A percentile compares a stretch with the other conserved stretches of the same genome.
phyloP scores from a whole-genome alignment of 2,888 invertebrate genomes.

The Noctua janthe region DNA sequence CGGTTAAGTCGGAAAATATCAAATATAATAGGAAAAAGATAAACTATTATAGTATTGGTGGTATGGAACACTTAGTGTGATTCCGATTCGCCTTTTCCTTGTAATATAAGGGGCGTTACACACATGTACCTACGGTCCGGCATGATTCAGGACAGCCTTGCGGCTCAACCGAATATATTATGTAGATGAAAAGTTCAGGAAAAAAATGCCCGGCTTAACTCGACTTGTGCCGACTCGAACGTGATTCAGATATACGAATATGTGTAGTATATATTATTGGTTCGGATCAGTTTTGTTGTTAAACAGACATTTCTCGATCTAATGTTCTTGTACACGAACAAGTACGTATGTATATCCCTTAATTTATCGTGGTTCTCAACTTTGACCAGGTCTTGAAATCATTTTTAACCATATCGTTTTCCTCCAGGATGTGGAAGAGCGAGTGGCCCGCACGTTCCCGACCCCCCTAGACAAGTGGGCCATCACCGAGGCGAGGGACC shows the following conservation, averaged over 20 bases:
- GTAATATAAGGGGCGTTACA: not conserved
- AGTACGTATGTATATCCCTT: not conserved
- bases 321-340: not conserved
- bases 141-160: not conserved
- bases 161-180: not conserved
- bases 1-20: not conserved
- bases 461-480: slow-evolving; percentile 98
- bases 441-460: slow-evolving; percentile 98
- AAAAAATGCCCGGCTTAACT: not conserved
- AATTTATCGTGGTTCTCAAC: not conserved
- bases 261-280: not conserved
- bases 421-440: slow-evolving; percentile 96
- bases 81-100: not conserved
- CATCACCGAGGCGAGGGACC: slow-evolving; percentile 96
- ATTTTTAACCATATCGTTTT: not conserved
- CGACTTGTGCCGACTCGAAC: not conserved
- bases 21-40: not conserved
- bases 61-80: not conserved
- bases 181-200: not conserved
- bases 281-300: not conserved
- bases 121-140: not conserved
- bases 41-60: not conserved
- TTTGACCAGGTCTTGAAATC: not conserved
- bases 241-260: not conserved
- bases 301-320: not conserved